phyloP scores from a whole-genome alignment of 2,888 invertebrate genomes.

The Drosophila algonquin region DNA sequence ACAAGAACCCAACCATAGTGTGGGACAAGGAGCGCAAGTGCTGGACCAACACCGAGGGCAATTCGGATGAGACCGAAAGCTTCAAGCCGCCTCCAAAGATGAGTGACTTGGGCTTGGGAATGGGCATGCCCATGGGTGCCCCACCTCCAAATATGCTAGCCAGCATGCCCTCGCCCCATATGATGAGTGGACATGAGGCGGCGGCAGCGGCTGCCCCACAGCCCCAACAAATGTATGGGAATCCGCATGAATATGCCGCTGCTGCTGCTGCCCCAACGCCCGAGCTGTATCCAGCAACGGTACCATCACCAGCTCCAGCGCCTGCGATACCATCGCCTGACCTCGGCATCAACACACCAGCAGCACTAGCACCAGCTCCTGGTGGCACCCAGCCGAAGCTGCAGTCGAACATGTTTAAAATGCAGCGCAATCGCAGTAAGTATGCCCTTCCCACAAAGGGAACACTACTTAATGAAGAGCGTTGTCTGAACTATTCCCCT shows the following conservation, averaged over 20 bases:
- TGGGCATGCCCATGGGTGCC: slow-evolving; percentile 22
- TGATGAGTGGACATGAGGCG: slow-evolving; percentile 26
- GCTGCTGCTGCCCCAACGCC: slow-evolving; percentile 34
- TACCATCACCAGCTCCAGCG: slow-evolving; percentile 34
- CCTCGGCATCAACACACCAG: neutral
- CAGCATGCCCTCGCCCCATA: neutral
- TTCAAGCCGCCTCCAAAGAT: slow-evolving; percentile 90
- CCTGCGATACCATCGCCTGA: slow-evolving; percentile 19
- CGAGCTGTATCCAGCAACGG: slow-evolving; percentile 13
- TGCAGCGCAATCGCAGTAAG: slow-evolving; percentile 90
- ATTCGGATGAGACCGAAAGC: slow-evolving; percentile 84
- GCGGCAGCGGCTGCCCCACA: slow-evolving; percentile 25
- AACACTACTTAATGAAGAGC: neutral
- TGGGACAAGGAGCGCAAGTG: slow-evolving; percentile 95
- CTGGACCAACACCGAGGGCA: slow-evolving; percentile 91
- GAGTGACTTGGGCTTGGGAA: slow-evolving; percentile 83
- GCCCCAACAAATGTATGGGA: slow-evolving; percentile 16
- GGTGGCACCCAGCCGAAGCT: slow-evolving; percentile 77
- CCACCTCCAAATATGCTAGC: slow-evolving; percentile 28
- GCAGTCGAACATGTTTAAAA: slow-evolving; percentile 90
- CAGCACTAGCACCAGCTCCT: slow-evolving; percentile 27
- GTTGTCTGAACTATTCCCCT: neutral
- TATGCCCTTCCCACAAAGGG: too few species aligned
- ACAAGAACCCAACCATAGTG: slow-evolving; percentile 96
- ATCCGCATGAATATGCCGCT: slow-evolving; percentile 36